Evolutionary conservation across 1,140 invertebrate species (phyloP), one percentile per base, ranked within the genome.

Genomic region (Portunus trituberculatus): DNA sequence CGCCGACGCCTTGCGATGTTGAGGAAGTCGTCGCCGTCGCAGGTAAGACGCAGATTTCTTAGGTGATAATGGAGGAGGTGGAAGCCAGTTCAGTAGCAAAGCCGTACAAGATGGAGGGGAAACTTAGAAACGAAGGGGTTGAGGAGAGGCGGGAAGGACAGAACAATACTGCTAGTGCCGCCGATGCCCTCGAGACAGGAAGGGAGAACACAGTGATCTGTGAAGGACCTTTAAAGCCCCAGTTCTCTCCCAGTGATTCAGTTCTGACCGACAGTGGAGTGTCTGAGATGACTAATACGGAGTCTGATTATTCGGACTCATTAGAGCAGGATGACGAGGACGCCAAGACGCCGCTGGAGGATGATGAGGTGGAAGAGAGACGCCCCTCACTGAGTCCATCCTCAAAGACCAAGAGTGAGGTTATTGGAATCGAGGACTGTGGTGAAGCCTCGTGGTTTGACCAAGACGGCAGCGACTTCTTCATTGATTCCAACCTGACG

Each of bases 241-340:
- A 76, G 20, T 76, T 76, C 67, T 76, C 67, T 20, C 46, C 31
- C 46, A 84, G 29, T 59, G 94, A 95, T 31, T 92, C 94, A n/a
- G 48, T 95, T 10, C 87, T 95, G 94, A 93, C 94, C 4, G 94
- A 95, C 84, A 95, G 94, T 25, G 94, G 94, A 31, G 92, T 95
- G 14, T 95, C 91, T 10, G 94, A 95, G 86, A 82, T 92, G 29
- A 86, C 59, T 28, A 39, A 59, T 8, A 92, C 91, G 28, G 94
- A 95, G 39, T 95, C 94, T 10, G 94, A 95, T n/a, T 89, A 91
- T 59, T 95, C 94, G 3, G 94, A 95, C 32, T 92, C 90, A n/a
- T 20, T 95, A 16, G 94, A 92, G 46, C 20, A 29, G 39, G 91
- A 89, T 25, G 93, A 91, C 3, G 94, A 95, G 29, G 29, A 87